Evolutionary conservation across 2,113 vertebrate species (phyloP).

Genomic region (Gambusia holbrooki): DNA sequence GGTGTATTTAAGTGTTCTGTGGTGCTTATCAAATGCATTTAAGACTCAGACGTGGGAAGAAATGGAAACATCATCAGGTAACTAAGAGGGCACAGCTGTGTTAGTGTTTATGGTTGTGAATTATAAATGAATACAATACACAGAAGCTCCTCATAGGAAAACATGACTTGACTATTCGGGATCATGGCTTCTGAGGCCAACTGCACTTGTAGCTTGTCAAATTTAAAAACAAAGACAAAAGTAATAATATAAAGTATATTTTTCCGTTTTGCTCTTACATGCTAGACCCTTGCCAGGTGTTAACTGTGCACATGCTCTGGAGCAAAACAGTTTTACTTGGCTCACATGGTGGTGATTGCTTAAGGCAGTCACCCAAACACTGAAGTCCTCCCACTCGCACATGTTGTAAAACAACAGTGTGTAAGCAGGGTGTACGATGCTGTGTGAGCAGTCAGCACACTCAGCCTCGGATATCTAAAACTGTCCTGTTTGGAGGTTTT

Average conservation of each 20-base stretch:
- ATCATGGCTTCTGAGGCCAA: neutral
- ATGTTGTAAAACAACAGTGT: constrained; percentile 31
- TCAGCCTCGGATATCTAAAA: constrained; percentile 6
- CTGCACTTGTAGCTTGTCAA: neutral
- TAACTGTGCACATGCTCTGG: constrained; percentile 47
- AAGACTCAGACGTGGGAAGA: constrained; percentile 10
- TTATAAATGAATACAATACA: neutral
- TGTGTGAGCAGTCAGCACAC: constrained; percentile 19
- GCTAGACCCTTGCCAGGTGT: constrained; percentile 46
- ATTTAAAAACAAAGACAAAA: neutral
- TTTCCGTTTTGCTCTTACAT: neutral
- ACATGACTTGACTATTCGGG: neutral
- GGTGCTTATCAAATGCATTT: constrained; percentile 9
- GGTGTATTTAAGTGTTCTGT: constrained; percentile 17
- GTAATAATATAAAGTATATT: neutral
- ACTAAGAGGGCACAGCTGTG: neutral
- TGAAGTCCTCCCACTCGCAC: constrained; percentile 45
- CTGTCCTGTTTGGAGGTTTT: neutral
- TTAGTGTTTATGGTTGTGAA: neutral
- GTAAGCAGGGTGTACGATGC: constrained; percentile 43
- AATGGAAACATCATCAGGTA: constrained; percentile 9
- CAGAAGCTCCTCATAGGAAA: neutral
- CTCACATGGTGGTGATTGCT: constrained; percentile 38
- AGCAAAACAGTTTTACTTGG: constrained; percentile 59
- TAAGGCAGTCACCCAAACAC: constrained; percentile 56